Conservation (phyloP, 2,888 invertebrate genomes). For the Dryococelus australis region DNA sequence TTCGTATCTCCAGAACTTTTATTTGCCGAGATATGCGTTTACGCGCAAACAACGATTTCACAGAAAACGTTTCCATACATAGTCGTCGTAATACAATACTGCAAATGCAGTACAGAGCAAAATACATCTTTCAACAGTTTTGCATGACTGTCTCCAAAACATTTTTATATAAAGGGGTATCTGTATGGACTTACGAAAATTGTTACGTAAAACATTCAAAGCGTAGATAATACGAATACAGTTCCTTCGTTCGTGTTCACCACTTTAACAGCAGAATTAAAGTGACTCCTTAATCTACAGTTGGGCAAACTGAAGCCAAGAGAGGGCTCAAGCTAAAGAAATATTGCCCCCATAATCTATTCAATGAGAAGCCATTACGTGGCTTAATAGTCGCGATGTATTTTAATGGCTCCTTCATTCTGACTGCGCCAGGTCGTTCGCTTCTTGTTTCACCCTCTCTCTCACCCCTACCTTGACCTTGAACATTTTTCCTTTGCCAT, state of each 20-base stretch:
- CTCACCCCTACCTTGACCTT: neutral
- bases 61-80: too few species aligned
- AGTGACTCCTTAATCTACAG: neutral
- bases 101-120: too few species aligned
- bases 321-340: neutral
- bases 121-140: too few species aligned
- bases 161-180: too few species aligned
- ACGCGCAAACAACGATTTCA: too few species aligned
- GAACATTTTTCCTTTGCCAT: too few species aligned
- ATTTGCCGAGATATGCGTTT: too few species aligned
- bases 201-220: neutral
- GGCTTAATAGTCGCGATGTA: slow-evolving; percentile 5
- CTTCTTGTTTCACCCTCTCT: neutral
- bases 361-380: neutral
- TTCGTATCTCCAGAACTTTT: too few species aligned
- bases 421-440: neutral
- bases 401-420: neutral
- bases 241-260: neutral
- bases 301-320: neutral
- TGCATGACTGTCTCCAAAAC: too few species aligned
- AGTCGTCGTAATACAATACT: too few species aligned
- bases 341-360: neutral
- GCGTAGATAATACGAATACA: neutral
- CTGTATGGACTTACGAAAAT: neutral
- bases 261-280: neutral